Evolutionary conservation across 2,113 vertebrate species (phyloP), one percentile per base, ranked within the genome.

Genomic region (Psittacara wagleri): DNA sequence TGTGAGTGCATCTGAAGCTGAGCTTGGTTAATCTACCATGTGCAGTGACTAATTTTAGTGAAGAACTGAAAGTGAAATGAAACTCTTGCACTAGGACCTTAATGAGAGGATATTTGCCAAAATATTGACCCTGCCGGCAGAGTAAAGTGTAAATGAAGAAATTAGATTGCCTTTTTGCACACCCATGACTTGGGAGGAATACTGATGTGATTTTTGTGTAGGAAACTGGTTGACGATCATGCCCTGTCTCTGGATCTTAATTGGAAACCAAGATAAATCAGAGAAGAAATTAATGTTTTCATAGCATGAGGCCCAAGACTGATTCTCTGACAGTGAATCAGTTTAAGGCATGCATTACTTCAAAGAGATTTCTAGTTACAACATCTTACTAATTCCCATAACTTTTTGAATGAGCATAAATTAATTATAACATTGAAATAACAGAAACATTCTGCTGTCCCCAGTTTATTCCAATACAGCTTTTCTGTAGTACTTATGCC

Each of bases 1-100:
- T 80, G 80, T 8, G 37, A 87, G 76, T 16, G 69, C 79, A 63
- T 90, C 91, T 68, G 43, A 83, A 88, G 74, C 76, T 61, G 84
- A 93, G 90, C 88, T 86, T 59, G 74, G 62, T 88, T 97, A 96
- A 97, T 95, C 83, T 73, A 73, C 88, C 37, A 2, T 68, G 57
- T 64, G 70, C 6, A 5, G 81, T 90, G 88, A 96, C 83, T 96
- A 95, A 96, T 92, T 97, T 94, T 72, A 74, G 70, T 82, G 88
- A 86, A 85, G 83, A 95, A 86, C 93, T 82, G 52, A 69, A 94
- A 89, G 81, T 37, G 81, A 94, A 97, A 84, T 76, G 49, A 92
- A 95, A 81, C 72, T 68, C 49, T 90, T 77, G 54, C 33, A 52
- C 49, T 41, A 66, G 63, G 83, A 95, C 37, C 29, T 75, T 73